Conservation (phyloP, 2,888 invertebrate genomes). For the Boloria selene region DNA sequence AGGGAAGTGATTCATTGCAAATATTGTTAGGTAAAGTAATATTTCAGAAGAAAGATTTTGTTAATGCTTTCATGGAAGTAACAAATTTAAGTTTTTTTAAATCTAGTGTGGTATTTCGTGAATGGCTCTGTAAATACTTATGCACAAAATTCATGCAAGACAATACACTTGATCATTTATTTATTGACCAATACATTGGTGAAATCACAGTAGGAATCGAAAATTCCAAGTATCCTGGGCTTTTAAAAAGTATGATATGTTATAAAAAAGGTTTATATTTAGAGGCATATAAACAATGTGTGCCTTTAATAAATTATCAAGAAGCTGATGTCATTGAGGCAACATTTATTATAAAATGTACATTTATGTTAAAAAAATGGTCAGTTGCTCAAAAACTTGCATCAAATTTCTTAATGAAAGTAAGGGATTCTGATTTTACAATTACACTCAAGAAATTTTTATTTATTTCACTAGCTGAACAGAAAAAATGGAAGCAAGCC, state of each 20-base stretch:
- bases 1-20: slow-evolving; percentile 57
- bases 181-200: slow-evolving; percentile 77
- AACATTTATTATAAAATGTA: slow-evolving; percentile 67
- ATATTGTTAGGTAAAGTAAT: slow-evolving; percentile 61
- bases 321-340: slow-evolving; percentile 64
- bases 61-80: slow-evolving; percentile 57
- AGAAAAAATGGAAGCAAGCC: slow-evolving; percentile 80
- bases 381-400: slow-evolving; percentile 66
- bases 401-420: slow-evolving; percentile 66
- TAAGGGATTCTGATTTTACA: slow-evolving; percentile 56
- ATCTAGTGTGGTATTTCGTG: slow-evolving; percentile 58
- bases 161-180: slow-evolving; percentile 57
- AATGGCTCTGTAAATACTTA: slow-evolving; percentile 64
- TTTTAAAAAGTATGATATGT: slow-evolving; percentile 83
- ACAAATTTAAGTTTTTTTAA: slow-evolving; percentile 55
- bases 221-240: slow-evolving; percentile 83
- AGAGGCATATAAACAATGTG: slow-evolving; percentile 78
- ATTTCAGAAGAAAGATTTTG: slow-evolving; percentile 54
- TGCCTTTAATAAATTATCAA: slow-evolving; percentile 69
- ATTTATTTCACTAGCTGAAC: slow-evolving; percentile 61
- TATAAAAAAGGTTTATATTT: slow-evolving; percentile 78
- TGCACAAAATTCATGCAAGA: slow-evolving; percentile 61
- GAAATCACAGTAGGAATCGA: slow-evolving; percentile 80
- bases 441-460: slow-evolving; percentile 57
- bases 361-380: slow-evolving; percentile 71